These are phyloP conservation scores for Lynx canadensis DNA, from an alignment of 2,113 vertebrate genomes.

Conservation along the genomic window DNA sequence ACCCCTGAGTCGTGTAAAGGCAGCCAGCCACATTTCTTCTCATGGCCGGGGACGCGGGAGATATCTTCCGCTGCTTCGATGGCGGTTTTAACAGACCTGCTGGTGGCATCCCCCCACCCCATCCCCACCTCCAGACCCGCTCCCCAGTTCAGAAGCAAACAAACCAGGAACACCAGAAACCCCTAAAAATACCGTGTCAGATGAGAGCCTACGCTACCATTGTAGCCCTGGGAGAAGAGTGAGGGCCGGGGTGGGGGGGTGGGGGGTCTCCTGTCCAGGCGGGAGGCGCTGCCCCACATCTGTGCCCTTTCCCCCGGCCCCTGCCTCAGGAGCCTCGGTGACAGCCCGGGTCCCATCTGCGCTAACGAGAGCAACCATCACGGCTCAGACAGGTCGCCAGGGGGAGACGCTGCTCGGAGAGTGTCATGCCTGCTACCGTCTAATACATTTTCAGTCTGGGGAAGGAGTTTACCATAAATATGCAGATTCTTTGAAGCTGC, in stretches of 20 bases:
- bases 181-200: neutral
- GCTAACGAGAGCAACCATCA: neutral
- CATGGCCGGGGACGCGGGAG: neutral
- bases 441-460: conserved; percentile 66
- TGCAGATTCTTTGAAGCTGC: conserved; percentile 65
- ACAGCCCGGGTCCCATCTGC: conserved; percentile 47
- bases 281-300: neutral
- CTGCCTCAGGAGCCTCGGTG: conserved; percentile 36
- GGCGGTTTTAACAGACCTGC: conserved; percentile 30
- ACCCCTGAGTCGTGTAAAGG: conserved; percentile 20
- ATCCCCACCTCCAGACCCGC: neutral
- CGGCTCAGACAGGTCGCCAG: neutral
- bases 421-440: neutral
- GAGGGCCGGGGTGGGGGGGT: neutral
- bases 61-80: conserved; percentile 50
- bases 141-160: neutral
- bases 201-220: conserved; percentile 49
- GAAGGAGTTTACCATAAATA: conserved; percentile 50
- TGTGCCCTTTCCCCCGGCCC: conserved; percentile 52
- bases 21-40: neutral
- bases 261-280: neutral
- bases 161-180: neutral
- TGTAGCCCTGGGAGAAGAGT: neutral
- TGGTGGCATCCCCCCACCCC: neutral
- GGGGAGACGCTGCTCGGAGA: neutral